Evolutionary conservation across 2,113 vertebrate species (phyloP).

Genomic region (Helogale parvula): DNA sequence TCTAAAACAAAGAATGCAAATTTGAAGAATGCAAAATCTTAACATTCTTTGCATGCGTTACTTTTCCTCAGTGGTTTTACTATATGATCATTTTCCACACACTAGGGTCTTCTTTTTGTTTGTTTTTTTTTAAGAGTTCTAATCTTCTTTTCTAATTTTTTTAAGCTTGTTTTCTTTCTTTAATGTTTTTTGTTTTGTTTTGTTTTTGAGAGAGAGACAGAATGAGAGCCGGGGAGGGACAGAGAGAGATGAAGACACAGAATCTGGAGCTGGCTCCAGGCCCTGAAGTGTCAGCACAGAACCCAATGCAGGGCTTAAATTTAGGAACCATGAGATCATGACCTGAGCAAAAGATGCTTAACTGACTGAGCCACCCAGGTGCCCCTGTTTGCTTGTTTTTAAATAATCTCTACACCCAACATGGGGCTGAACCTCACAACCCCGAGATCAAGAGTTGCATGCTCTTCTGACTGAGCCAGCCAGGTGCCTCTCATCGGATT

Average conservation of each 20-base stretch:
- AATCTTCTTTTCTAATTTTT: background rate
- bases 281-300: too few species aligned
- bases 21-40: background rate
- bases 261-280: too few species aligned
- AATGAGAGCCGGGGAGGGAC: too few species aligned
- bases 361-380: too few species aligned
- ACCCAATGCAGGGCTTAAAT: too few species aligned
- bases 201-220: too few species aligned
- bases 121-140: background rate
- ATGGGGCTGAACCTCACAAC: background rate
- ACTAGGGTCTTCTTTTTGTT: background rate
- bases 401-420: background rate
- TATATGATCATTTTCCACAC: background rate
- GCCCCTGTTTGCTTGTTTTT: background rate
- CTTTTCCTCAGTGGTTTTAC: background rate
- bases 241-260: too few species aligned
- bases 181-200: too few species aligned
- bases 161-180: background rate
- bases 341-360: too few species aligned
- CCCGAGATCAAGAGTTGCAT: background rate
- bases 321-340: too few species aligned
- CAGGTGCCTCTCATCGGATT: background rate
- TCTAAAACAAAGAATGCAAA: background rate
- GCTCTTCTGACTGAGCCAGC: background rate
- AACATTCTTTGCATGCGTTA: background rate